Evolutionary conservation across 2,888 invertebrate genomes (phyloP).

Genomic region (Aphrophora alni): DNA sequence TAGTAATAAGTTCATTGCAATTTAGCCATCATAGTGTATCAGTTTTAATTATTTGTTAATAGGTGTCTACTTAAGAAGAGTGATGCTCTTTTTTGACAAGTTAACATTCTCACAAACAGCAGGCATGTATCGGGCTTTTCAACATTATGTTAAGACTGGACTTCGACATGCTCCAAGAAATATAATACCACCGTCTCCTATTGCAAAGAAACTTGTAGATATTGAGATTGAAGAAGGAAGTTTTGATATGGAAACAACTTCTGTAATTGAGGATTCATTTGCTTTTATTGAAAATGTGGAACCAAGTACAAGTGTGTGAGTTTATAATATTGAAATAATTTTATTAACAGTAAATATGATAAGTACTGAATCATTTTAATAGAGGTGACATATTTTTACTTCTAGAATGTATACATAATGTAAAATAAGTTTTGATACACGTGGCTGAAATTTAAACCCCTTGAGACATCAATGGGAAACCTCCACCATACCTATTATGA

Average conservation of each 20-base stretch:
- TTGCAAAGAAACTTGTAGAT: neutral
- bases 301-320: neutral
- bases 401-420: too few species aligned
- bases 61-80: constrained; percentile 82
- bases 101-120: constrained; percentile 84
- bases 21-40: too few species aligned
- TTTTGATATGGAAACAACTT: neutral
- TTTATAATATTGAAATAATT: neutral
- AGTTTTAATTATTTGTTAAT: too few species aligned
- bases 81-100: constrained; percentile 81
- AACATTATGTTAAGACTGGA: constrained; percentile 51
- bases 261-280: neutral
- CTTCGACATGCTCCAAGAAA: neutral
- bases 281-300: neutral
- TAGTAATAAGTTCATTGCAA: too few species aligned
- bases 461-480: too few species aligned
- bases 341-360: too few species aligned
- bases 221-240: neutral
- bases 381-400: too few species aligned
- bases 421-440: too few species aligned
- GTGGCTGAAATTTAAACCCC: too few species aligned
- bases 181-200: neutral
- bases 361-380: too few species aligned
- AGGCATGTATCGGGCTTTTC: constrained; percentile 73
- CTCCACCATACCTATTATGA: too few species aligned